Percentiles rank a stretch among this genome's conserved stretches.
Conservation (phyloP, 2,888 invertebrate species). For the Lobophora halterata region DNA sequence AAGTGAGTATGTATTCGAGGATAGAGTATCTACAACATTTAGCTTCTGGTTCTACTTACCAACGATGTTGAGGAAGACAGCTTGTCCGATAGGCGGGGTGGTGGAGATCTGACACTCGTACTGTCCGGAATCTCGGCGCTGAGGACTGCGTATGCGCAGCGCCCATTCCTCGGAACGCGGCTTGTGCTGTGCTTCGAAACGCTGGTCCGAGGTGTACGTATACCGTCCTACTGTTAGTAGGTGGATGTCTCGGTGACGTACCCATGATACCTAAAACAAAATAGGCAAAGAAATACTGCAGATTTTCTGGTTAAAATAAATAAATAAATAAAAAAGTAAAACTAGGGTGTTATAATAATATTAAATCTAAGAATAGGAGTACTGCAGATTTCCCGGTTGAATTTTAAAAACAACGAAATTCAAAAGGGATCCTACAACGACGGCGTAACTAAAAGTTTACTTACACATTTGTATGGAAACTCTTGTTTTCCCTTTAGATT, state of each 20-base stretch:
- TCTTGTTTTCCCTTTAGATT: too few relatives aligned
- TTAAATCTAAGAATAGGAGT: too few relatives aligned
- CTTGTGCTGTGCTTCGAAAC: constrained; percentile 90
- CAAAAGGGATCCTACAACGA: too few relatives aligned
- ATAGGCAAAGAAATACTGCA: neutral
- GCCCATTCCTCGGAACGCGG: constrained; percentile 95
- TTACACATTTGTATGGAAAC: too few relatives aligned
- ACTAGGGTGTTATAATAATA: too few relatives aligned
- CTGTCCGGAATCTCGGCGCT: constrained; percentile 92
- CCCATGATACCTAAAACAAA: constrained; percentile 94
- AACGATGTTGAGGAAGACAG: constrained; percentile 90
- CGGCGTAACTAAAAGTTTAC: too few relatives aligned
- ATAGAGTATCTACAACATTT: neutral
- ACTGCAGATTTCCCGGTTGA: too few relatives aligned
- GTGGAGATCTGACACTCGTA: constrained; percentile 96
- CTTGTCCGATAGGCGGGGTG: constrained; percentile 92
- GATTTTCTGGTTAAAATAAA: too few relatives aligned
- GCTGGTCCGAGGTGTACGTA: constrained; percentile 91
- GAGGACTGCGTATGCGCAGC: constrained; percentile 82
- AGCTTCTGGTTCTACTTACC: constrained; percentile 80
- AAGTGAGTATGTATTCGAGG: too few relatives aligned
- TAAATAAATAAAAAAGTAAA: too few relatives aligned
- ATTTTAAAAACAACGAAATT: too few relatives aligned
- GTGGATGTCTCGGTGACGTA: constrained; percentile 94
- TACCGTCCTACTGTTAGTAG: constrained; percentile 93